Base-by-base conservation (phyloP, 53 echinoderm and acorn worm genomes). In the Apostichopus leukothele region DNA sequence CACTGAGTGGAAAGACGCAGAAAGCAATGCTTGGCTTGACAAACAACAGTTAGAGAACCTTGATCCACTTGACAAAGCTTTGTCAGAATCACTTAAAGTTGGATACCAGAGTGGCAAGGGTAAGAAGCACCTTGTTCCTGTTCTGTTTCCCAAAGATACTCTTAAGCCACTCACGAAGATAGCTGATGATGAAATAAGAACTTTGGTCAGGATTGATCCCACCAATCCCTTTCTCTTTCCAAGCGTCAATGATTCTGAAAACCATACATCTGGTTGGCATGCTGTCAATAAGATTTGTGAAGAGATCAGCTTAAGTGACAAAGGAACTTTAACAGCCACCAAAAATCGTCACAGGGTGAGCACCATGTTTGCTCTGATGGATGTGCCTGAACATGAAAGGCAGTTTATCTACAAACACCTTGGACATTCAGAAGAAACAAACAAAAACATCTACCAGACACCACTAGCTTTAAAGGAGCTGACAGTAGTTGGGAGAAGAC, bases 401-500 rank as follows among this genome's bases (percentile, higher is more conserved):
- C 52, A 57, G 3, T 91, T 76, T 78, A 88, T 91, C 5, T 93
- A 91, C 86, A 95, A 95, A 84, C 95, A 95, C 86, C 81, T 95
- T 18, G 91, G 93, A 53, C 94, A 94, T 55, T 81, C 89, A 18
- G 92, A 89, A 89, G 88, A 92, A 27, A 92, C 91, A 16, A 94
- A 92, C 52, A 4, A 18, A 12, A 67, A 92, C 59, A 77, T 94
- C 51, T 91, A 94, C 59, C 92, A 94, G 73, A 89, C 89, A 9
- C 94, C 94, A 27, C 88, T 94, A 7, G 91, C 92, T 51, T 7
- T 94, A 18, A 91, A 91, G 84, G 94, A 90, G 52, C 84, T 94
- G 21, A 92, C 91, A 51, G 92, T 94, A 21, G 91, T 94, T 7
- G 92, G 89, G n/a, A 90, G 73, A 73, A 74, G 87, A 74, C 71